A percentile compares a stretch with the other conserved stretches of the same genome.
Conservation (phyloP, 2,797 vertebrate genomes). For the Pipistrellus nathusii region DNA sequence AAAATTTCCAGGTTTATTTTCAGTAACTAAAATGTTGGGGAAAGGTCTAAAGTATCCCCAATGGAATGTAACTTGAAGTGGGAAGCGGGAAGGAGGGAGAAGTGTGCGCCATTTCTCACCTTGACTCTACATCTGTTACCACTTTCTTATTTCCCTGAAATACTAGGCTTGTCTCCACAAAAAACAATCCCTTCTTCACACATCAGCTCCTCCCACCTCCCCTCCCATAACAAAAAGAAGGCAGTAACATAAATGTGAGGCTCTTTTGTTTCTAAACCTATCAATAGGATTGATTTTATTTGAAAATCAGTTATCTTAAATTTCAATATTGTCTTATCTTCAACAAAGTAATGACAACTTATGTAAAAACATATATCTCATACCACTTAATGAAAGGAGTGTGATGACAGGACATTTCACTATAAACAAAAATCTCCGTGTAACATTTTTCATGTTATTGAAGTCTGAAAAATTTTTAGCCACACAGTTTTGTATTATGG, state of each 20-base stretch:
- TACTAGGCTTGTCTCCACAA: conserved; percentile 81
- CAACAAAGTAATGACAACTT: conserved; percentile 48
- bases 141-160: conserved; percentile 83
- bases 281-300: conserved; percentile 68
- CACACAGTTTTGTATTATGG: neutral
- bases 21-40: conserved; percentile 74
- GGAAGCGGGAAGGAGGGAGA: conserved; percentile 79
- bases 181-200: conserved; percentile 80
- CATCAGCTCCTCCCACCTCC: conserved; percentile 23
- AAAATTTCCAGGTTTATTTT: conserved; percentile 81
- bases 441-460: conserved; percentile 25
- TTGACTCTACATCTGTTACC: conserved; percentile 83
- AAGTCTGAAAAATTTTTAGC: conserved; percentile 35
- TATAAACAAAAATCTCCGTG: conserved; percentile 45
- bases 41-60: conserved; percentile 80
- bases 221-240: conserved; percentile 64
- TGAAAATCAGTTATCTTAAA: conserved; percentile 51
- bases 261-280: conserved; percentile 73
- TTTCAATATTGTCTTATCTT: conserved; percentile 65
- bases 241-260: conserved; percentile 45
- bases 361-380: conserved; percentile 48
- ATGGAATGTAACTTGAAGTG: conserved; percentile 81
- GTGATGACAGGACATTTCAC: conserved; percentile 45
- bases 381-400: neutral
- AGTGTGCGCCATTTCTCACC: conserved; percentile 78